Base-by-base conservation (phyloP, 2,113 vertebrate genomes). In the Mobula hypostoma region DNA sequence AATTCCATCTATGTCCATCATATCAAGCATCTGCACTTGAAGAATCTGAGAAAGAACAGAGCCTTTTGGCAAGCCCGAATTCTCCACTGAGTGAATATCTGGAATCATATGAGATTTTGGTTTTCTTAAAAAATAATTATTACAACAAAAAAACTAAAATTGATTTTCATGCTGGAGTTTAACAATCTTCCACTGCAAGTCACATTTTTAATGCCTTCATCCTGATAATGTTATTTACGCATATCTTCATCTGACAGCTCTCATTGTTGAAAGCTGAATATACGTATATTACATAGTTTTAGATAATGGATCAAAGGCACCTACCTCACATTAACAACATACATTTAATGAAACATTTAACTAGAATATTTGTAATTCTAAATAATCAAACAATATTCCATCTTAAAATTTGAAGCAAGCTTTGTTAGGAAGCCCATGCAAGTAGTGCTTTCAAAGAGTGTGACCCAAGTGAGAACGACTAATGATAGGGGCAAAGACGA, bases 1-100 rank as follows among this genome's bases (percentile, higher is more conserved):
- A 94, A 99, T 96, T 72, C 99, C 99, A 95, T 99, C 98, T 7
- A 99, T 98, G 96, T 99, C 98, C 96, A 99, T 95, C 95, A 96
- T 97, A 96, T 99, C 99, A 95, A 99, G 96, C 98, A 98, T 98
- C 97, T 99, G 99, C 94, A 97, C 97, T 95, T 98, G 98, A 94
- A 99, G 98, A 90, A 98, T 98, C 97, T 98, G 97, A 95, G 97
- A 98, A 94, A 99, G 96, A 94, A 99, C 97, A 90, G 98, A 98
- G 96, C 97, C 98, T 96, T 96, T 97, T 79, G 98, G 98, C 95
- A 99, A 96, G 95, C 97, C 97, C 76, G 97, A 97, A 95, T 96
- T 97, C 95, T 97, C 97, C 94, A 95, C 94, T 95, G 96, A 95
- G 94, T 96, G 96, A 96, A 97, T 97, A 96, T 96, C 97, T 97